Evolutionary conservation across 2,888 invertebrate species (phyloP), one percentile per base, ranked within the genome.

Genomic region (Nomada flava): DNA sequence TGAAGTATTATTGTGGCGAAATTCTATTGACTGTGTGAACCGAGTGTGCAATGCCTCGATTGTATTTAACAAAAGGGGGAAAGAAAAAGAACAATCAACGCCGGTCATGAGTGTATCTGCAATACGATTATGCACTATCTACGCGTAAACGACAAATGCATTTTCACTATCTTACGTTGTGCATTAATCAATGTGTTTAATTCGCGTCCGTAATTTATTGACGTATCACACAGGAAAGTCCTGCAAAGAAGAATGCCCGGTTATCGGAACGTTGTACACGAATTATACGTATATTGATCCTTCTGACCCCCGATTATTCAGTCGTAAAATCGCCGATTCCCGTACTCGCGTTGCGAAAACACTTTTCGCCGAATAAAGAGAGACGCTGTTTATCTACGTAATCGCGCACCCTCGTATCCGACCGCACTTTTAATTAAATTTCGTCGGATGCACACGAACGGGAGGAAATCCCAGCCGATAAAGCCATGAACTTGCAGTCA

Each of bases 281-380:
- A 29, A 77, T 78, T 52, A 68, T 64, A 57, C 50, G 63, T 18
- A 36, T 50, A 15, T 50, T 63, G 57, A 26, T 52, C 47, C 50
- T 20, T 1, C 36, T 59, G 68, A 64, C 63, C 68, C 13, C 0
- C 20, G 63, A 77, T 77, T 78, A 63, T 68, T 77, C 55, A 7
- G 26, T 0, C 29, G 9, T 20, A 59, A 72, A 76, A 53, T 60
- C 59, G 26, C 9, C 15, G 23, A 76, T 52, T 65, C 10, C 65
- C 36, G 5, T 23, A 18, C 7, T 9, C n/a, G 18, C 13, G 13
- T 55, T 65, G 36, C 60, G 44, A 29, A 62, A 68, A 62, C 64
- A 67, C 18, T 26, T 63, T 29, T 26, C 47, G n/a, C 13, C 50
- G 11, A 23, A 23, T 13, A 47, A 65, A 59, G 47, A 60, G 47